Base-by-base conservation (phyloP, 2,888 invertebrate genomes). In the Scaptomyza parva region DNA sequence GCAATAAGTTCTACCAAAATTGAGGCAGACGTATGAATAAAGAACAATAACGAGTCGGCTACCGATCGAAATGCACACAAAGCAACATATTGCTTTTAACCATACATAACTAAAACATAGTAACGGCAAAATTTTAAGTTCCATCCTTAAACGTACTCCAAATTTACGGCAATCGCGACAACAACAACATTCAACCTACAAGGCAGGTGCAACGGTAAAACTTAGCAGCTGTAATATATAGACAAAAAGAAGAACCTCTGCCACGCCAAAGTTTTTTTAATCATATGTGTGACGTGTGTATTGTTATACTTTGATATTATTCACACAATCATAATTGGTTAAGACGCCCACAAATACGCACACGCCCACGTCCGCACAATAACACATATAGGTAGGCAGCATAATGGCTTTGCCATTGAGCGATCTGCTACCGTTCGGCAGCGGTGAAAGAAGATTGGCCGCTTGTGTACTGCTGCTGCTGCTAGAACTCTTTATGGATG, bases 401-500 rank as follows among this genome's bases (percentile, higher is more conserved):
- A 68, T 28, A 58, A 90, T 90, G 89, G 88, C 86, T 18, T 63
- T 89, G 72, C 82, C 83, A 61, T 76, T 89, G 26, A 84, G 78
- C 40, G 89, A 90, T 57, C 63, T 90, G 51, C 75, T 90, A 37
- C 81, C 79, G 50, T 68, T 90, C 48, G 88, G 88, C 45, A 69
- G 76, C 48, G 84, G 86, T 20, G 94, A 94, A 92, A 93, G 94
- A 90, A 94, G 93, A 93, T 89, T 95, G 86, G 93, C 94, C 76
- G 94, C 94, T 88, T 95, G 94, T 92, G 92, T 95, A 90, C 92
- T 95, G 86, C 92, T 95, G 85, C 92, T 95, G 92, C 91, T 94
- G 68, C 91, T 95, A 92, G 94, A 95, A 93, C 90, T 95, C 90
- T 93, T 95, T 88, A 93, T 95, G 92, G 94, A 95, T 91, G 94